These are phyloP conservation scores for Lathamus discolor DNA, from an alignment of 2,113 vertebrate species.

Conservation along the genomic window DNA sequence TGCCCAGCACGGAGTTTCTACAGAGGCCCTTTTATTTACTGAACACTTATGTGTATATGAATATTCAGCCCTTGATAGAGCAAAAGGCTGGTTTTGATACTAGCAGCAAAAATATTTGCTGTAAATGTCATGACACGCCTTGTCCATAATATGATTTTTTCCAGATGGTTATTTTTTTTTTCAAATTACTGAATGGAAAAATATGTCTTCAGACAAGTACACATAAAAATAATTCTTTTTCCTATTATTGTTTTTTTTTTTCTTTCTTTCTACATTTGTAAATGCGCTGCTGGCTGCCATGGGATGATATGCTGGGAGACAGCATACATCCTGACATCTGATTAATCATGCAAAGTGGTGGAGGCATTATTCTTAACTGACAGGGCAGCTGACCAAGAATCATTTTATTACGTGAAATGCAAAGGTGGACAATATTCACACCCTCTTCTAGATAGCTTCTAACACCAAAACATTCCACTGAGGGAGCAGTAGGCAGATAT, in stretches of 20 bases:
- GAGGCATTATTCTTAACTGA: constrained; percentile 69
- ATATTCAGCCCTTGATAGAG: constrained; percentile 67
- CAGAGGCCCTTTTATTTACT: constrained; percentile 69
- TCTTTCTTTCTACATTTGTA: constrained; percentile 49
- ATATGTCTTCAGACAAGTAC: constrained; percentile 74
- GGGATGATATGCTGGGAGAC: constrained; percentile 64
- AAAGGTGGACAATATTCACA: constrained; percentile 61
- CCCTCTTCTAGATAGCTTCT: not conserved
- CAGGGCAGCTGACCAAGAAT: constrained; percentile 70
- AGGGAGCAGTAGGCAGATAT: not conserved
- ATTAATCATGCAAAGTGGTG: constrained; percentile 71
- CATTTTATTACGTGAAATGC: constrained; percentile 62
- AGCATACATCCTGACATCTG: constrained; percentile 70
- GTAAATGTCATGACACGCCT: constrained; percentile 81
- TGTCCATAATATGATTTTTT: constrained; percentile 80
- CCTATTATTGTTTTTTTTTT: constrained; percentile 64
- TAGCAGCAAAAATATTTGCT: constrained; percentile 80
- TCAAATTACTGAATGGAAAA: constrained; percentile 79
- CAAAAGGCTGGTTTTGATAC: constrained; percentile 74
- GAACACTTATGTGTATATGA: constrained; percentile 65
- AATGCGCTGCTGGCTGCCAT: constrained; percentile 56
- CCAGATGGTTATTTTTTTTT: constrained; percentile 81
- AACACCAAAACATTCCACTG: not conserved
- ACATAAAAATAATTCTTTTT: constrained; percentile 74
- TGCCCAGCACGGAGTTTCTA: constrained; percentile 56